These are phyloP conservation scores for Phymorhynchus buccinoides DNA, from an alignment of 1,140 invertebrate genomes.

Conservation along the genomic window DNA sequence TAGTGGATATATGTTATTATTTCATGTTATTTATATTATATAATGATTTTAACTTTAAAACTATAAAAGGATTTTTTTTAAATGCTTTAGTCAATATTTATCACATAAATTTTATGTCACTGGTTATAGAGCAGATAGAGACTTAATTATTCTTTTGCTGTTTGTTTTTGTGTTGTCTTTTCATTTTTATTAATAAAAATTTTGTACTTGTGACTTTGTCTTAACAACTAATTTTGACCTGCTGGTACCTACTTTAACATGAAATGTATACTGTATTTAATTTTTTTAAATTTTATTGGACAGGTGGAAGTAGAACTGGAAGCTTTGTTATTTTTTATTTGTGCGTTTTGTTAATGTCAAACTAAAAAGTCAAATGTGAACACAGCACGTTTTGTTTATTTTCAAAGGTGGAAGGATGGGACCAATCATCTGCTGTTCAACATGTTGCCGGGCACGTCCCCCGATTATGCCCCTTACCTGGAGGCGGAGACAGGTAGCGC, in stretches of 20 bases:
- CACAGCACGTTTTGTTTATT: background rate
- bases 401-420: slow-evolving; percentile 43
- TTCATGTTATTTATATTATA: too few relatives aligned
- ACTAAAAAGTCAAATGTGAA: background rate
- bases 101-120: background rate
- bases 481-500: slow-evolving; percentile 95
- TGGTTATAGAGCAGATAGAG: background rate
- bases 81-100: background rate
- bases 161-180: background rate
- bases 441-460: slow-evolving; percentile 97
- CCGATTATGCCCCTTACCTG: slow-evolving; percentile 92
- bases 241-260: too few relatives aligned
- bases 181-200: background rate
- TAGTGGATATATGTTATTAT: background rate
- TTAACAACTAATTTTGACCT: too few relatives aligned
- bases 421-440: slow-evolving; percentile 97
- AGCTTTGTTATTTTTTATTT: too few relatives aligned
- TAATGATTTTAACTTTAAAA: too few relatives aligned
- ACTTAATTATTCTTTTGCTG: background rate
- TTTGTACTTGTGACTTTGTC: too few relatives aligned
- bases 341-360: too few relatives aligned
- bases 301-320: too few relatives aligned
- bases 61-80: background rate
- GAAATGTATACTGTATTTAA: too few relatives aligned
- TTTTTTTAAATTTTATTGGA: too few relatives aligned